Conservation (phyloP, 1,140 invertebrate genomes). For the Heliconius himera region DNA sequence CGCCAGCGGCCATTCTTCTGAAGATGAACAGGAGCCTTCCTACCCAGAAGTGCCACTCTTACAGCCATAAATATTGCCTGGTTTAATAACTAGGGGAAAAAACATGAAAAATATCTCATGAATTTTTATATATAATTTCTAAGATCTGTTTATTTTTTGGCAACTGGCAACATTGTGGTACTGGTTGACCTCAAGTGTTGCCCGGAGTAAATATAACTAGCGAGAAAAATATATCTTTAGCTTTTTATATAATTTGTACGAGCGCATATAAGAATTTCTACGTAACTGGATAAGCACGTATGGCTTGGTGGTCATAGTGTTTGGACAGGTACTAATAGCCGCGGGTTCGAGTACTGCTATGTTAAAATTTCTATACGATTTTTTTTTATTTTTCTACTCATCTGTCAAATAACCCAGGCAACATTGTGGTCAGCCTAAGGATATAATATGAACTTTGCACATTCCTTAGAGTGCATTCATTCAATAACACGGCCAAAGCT, state of each 20-base stretch:
- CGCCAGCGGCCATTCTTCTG: constrained; percentile 72
- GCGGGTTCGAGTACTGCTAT: no score
- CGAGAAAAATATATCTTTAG: not conserved
- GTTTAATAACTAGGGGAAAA: not conserved
- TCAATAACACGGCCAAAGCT: not conserved
- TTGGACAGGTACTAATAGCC: no score
- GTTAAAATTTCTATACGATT: no score
- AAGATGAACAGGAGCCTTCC: constrained; percentile 62
- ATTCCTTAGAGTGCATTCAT: constrained; percentile 5
- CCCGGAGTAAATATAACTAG: not conserved
- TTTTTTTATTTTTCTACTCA: no score
- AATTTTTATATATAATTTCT: not conserved
- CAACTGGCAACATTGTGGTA: no score
- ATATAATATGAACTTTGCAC: not conserved
- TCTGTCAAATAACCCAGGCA: not conserved
- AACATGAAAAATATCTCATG: not conserved
- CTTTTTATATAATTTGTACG: not conserved
- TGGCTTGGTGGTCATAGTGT: no score
- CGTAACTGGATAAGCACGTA: no score
- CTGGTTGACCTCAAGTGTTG: not conserved
- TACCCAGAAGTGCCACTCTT: constrained; percentile 63
- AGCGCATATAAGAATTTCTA: no score
- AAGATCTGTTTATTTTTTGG: not conserved
- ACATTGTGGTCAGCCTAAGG: not conserved
- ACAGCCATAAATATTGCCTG: constrained; percentile 44